Conservation (phyloP, 2,888 invertebrate genomes). For the Arrhopalites spinosus region DNA sequence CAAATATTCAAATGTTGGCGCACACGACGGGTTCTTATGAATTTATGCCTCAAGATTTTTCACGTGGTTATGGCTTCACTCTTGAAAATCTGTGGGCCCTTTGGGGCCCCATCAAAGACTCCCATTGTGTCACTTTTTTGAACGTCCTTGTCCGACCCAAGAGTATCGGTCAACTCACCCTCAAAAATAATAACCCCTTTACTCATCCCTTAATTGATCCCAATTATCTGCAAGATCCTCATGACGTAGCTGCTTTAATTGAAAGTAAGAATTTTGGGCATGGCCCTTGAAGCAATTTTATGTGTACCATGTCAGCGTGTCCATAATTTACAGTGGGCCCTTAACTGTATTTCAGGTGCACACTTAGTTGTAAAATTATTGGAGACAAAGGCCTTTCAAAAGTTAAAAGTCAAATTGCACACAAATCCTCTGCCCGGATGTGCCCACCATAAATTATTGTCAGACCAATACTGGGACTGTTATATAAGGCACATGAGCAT, state of each 20-base stretch:
- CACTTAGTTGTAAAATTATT: conserved; percentile 42
- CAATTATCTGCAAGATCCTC: conserved; percentile 44
- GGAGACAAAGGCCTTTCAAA: no score
- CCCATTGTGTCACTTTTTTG: conserved; percentile 77
- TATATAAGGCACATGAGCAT: conserved; percentile 67
- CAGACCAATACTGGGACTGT: conserved; percentile 72
- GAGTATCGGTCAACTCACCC: conserved; percentile 41
- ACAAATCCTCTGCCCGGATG: no score
- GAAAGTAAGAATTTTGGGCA: conserved; percentile 49
- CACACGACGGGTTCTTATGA: conserved; percentile 22
- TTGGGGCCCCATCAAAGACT: conserved; percentile 74
- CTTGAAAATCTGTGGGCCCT: conserved; percentile 60
- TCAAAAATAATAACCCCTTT: conserved; percentile 44
- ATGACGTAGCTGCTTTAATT: conserved; percentile 44
- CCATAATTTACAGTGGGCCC: no score
- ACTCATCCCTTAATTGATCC: conserved; percentile 48
- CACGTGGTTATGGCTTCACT: neutral
- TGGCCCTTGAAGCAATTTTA: no score
- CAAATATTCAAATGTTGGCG: conserved; percentile 47
- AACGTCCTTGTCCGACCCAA: conserved; percentile 41
- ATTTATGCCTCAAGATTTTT: conserved; percentile 25
- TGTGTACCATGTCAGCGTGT: no score
- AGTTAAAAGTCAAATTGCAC: no score
- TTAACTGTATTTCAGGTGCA: conserved; percentile 22
- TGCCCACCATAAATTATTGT: no score